A percentile compares a stretch with the other conserved stretches of the same genome.
Evolutionary conservation across 2,113 vertebrate species (phyloP).

Genomic region (Gadus chalcogrammus): DNA sequence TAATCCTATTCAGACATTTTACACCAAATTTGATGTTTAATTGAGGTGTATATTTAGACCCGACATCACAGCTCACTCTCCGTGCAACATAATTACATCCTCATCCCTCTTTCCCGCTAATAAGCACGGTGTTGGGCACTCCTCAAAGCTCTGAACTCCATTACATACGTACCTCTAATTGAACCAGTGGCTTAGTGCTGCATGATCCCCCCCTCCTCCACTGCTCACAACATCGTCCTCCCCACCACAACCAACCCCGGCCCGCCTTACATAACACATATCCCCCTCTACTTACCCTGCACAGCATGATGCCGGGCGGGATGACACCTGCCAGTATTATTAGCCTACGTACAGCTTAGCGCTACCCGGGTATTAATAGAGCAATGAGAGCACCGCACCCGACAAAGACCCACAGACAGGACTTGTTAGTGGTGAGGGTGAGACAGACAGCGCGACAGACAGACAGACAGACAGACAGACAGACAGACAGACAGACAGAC

Average conservation of each 20-base stretch:
- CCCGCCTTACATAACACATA: conserved; percentile 6
- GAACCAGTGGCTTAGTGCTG: conserved; percentile 14
- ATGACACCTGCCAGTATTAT: conserved; percentile 38
- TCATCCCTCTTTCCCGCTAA: conserved; percentile 14
- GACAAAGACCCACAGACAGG: conserved; percentile 30
- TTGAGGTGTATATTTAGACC: not conserved
- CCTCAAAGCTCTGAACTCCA: conserved; percentile 20
- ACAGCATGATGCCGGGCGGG: conserved; percentile 9
- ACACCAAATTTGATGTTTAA: too few species aligned
- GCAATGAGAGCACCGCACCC: conserved; percentile 15
- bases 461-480: not conserved
- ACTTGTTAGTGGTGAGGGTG: conserved; percentile 23
- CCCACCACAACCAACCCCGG: conserved; percentile 2
- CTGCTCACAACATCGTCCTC: conserved; percentile 1
- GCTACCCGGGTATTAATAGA: conserved; percentile 45
- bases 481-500: not conserved
- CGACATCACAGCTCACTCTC: not conserved
- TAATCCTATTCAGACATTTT: too few species aligned
- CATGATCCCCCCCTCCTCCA: conserved; percentile 16
- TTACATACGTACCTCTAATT: conserved; percentile 24
- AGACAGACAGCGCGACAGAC: not conserved
- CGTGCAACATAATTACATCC: conserved; percentile 6
- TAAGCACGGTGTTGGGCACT: not conserved
- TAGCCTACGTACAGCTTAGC: conserved; percentile 35
- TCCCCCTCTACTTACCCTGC: conserved; percentile 13